Evolutionary conservation across 2,113 vertebrate species (phyloP), one percentile per base, ranked within the genome.

Genomic region (Neofelis nebulosa): DNA sequence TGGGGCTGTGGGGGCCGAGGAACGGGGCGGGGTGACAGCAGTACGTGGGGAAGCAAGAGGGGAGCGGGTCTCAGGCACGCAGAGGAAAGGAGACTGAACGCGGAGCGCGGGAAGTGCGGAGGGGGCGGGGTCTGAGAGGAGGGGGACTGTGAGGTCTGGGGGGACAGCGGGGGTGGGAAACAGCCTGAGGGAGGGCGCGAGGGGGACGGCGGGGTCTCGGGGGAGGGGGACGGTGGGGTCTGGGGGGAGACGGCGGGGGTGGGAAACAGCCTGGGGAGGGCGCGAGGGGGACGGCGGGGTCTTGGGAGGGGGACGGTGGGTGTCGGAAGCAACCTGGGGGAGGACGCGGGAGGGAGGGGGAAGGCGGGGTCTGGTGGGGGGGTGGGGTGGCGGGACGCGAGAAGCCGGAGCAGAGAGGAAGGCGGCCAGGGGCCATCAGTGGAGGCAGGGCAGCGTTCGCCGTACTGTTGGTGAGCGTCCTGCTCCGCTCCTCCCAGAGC

Each of bases 401-500:
- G 57, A 23, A 21, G 57, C 57, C 19, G 7, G 71, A 11, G 63
- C 63, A 10, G 27, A 66, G 13, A 1, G 57, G 18, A 19, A 21
- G 19, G 57, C 19, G 57, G 2, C 21, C 5, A 6, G 55, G 55
- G 55, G 55, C 55, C 18, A 18, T 19, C 55, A 16, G 16, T 16
- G 55, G 16, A 55, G 55, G 16, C 0, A 55, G 18, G 55, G 55
- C 55, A 7, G 57, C 57, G 57, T 57, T 21, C 57, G 27, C 48
- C 7, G 29, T 15, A 79, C 66, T 92, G 65, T 85, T 94, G 89
- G 55, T 95, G 96, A 66, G 50, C 84, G 80, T 81, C 18, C 41
- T 85, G 71, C 83, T 83, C 21, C 12, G 33, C 80, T 79, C 96
- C 91, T 93, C 96, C 96, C 79, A 76, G 85, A 19, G 82, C 91